Conservation (phyloP, 2,113 vertebrate species). For the Campylomormyrus numenius region DNA sequence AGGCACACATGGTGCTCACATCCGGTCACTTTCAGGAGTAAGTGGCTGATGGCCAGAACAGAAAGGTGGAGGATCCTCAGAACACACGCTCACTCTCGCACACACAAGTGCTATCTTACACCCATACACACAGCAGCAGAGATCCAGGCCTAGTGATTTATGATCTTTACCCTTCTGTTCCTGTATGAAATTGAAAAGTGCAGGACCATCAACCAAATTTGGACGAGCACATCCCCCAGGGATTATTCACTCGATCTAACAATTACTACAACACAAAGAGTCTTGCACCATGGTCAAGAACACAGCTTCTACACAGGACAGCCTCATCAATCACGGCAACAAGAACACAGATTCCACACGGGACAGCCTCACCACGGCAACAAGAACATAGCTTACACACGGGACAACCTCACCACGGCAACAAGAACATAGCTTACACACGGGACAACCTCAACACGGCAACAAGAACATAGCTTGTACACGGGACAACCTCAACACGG, state of each 20-base stretch:
- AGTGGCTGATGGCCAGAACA: background rate
- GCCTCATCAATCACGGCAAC: background rate
- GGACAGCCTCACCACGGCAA: background rate
- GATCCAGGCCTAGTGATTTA: background rate
- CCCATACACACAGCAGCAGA: background rate
- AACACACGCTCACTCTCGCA: conserved; percentile 12
- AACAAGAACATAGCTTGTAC: background rate
- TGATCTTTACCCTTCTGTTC: background rate
- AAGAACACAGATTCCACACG: background rate
- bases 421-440: background rate
- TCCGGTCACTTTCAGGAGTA: background rate
- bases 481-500: background rate
- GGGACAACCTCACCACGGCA: background rate
- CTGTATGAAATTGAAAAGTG: conserved; percentile 17
- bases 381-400: background rate
- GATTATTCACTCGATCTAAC: background rate
- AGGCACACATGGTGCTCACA: background rate
- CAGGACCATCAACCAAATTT: conserved; percentile 2
- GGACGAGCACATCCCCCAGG: background rate
- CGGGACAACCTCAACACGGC: background rate
- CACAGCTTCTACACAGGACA: background rate
- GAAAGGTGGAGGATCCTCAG: background rate
- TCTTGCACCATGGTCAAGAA: background rate
- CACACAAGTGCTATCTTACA: background rate
- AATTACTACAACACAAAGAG: background rate